These are phyloP conservation scores for Terrapene triunguis DNA, from an alignment of 2,113 vertebrate species.

Conservation along the genomic window DNA sequence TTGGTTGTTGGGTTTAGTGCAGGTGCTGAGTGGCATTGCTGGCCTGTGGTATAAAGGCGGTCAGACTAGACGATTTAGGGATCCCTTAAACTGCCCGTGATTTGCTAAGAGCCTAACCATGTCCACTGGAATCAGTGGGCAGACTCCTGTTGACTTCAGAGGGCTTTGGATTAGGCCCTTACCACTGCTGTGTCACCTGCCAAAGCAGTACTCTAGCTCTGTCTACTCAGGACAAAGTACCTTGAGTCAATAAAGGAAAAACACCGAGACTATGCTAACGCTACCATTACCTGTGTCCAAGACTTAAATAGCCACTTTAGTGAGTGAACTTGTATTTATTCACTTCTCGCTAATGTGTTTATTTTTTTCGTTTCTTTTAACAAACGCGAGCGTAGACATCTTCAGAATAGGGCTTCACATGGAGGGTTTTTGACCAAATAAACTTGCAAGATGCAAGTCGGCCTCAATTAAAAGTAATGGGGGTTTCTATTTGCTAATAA, in stretches of 20 bases:
- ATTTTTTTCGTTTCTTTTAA: neutral
- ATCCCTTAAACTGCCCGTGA: neutral
- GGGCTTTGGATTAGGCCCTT: neutral
- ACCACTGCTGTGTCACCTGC: neutral
- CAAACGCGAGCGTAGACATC: neutral
- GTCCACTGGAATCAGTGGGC: neutral
- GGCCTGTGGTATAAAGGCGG: neutral
- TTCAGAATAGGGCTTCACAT: neutral
- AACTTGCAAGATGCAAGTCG: neutral
- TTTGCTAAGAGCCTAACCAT: neutral
- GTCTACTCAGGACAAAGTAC: neutral
- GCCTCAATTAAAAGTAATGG: neutral
- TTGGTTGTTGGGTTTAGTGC: neutral
- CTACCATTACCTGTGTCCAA: neutral
- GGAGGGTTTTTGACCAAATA: neutral
- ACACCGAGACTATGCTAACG: neutral
- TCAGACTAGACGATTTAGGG: neutral
- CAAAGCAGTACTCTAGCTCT: neutral
- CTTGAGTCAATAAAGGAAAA: neutral
- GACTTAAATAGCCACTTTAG: neutral
- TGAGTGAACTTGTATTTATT: neutral
- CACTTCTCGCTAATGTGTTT: neutral
- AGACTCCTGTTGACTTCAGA: neutral
- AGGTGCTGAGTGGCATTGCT: neutral
- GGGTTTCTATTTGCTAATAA: neutral